Evolutionary conservation across 2,113 vertebrate genomes (phyloP).

Genomic region (Mastomys natalensis): DNA sequence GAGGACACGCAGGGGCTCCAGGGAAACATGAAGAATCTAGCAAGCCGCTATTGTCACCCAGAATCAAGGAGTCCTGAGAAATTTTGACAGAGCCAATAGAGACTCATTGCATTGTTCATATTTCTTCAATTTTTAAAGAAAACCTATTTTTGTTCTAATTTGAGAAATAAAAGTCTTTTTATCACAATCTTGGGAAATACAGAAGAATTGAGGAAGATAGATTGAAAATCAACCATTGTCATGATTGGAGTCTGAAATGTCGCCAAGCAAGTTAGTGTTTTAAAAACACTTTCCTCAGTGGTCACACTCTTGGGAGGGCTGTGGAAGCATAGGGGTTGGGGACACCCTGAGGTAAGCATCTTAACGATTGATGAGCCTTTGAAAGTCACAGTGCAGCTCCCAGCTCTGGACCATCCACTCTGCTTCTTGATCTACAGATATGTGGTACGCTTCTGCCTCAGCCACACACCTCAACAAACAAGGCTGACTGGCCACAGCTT

Average conservation of each 20-base stretch:
- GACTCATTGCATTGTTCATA: neutral
- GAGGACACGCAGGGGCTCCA: neutral
- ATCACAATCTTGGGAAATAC: constrained; percentile 3
- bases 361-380: neutral
- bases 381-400: neutral
- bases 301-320: neutral
- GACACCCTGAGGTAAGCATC: neutral
- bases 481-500: neutral
- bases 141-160: neutral
- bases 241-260: neutral
- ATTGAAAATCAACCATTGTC: constrained; percentile 1
- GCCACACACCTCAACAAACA: too few species aligned
- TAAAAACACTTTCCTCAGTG: neutral
- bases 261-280: neutral
- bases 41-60: neutral
- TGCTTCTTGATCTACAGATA: too few species aligned
- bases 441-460: neutral
- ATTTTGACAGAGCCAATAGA: neutral
- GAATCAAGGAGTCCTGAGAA: neutral
- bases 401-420: neutral
- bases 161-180: constrained; percentile 40
- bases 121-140: neutral
- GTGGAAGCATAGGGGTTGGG: neutral
- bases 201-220: neutral
- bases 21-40: neutral